These are phyloP conservation scores for Prionchulus punctatus DNA, from an alignment of 2,888 invertebrate species.

Conservation along the genomic window DNA sequence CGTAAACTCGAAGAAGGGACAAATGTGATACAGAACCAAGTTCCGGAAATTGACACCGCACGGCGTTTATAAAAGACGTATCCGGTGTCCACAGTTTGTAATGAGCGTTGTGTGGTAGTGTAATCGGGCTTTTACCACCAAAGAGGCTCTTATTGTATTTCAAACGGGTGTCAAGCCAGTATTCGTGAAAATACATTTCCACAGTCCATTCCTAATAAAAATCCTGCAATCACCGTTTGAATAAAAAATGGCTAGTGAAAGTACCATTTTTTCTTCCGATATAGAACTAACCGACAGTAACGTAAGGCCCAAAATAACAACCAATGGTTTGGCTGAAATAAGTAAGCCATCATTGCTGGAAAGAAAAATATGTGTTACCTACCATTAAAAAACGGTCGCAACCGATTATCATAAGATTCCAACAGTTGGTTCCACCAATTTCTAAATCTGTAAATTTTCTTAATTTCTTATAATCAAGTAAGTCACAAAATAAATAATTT, in stretches of 20 bases:
- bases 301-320: background rate
- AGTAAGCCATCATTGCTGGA: background rate
- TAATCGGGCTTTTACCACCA: background rate
- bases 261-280: background rate
- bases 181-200: background rate
- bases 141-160: background rate
- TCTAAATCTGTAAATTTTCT: background rate
- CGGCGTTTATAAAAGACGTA: background rate
- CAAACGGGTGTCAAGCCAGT: background rate
- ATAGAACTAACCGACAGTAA: background rate
- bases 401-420: background rate
- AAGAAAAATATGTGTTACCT: background rate
- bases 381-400: background rate
- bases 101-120: background rate
- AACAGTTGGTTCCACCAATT: background rate
- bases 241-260: background rate
- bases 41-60: background rate
- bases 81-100: background rate
- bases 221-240: no score
- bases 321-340: background rate
- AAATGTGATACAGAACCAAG: background rate
- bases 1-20: background rate
- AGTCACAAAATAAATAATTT: no score
- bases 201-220: background rate
- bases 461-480: no score